These are phyloP conservation scores for Stenotaenia linearis DNA, from an alignment of 2,888 invertebrate species.

Conservation along the genomic window DNA sequence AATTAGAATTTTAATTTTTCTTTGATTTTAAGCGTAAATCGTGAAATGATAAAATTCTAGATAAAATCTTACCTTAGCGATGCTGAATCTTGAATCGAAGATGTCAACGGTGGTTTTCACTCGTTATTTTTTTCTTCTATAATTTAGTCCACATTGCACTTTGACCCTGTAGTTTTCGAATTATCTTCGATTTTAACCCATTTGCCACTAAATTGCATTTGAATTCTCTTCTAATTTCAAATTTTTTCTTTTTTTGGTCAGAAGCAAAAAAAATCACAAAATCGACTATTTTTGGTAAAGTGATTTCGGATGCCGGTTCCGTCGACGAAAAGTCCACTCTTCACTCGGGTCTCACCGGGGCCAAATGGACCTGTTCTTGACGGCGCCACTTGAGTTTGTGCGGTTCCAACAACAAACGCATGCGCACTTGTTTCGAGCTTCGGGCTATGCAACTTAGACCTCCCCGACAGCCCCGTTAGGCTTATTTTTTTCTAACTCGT, in stretches of 20 bases:
- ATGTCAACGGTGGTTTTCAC: neutral
- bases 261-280: neutral
- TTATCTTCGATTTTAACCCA: neutral
- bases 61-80: neutral
- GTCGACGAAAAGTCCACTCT: neutral
- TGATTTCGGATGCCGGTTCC: too few species aligned
- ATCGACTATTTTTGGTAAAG: neutral
- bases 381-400: slow-evolving; percentile 4
- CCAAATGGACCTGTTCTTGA: neutral
- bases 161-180: neutral
- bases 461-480: neutral
- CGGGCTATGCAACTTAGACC: neutral
- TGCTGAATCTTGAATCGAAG: neutral
- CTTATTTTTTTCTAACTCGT: neutral
- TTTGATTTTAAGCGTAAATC: too few species aligned
- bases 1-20: too few species aligned
- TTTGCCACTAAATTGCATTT: neutral
- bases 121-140: neutral
- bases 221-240: neutral
- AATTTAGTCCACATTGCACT: slow-evolving; percentile 2
- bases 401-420: neutral
- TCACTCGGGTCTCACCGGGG: neutral
- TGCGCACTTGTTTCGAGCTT: neutral
- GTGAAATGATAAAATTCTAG: neutral
- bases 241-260: neutral